These are phyloP conservation scores for Ivindomyrus marchei DNA, from an alignment of 2,113 vertebrate species.

Conservation along the genomic window DNA sequence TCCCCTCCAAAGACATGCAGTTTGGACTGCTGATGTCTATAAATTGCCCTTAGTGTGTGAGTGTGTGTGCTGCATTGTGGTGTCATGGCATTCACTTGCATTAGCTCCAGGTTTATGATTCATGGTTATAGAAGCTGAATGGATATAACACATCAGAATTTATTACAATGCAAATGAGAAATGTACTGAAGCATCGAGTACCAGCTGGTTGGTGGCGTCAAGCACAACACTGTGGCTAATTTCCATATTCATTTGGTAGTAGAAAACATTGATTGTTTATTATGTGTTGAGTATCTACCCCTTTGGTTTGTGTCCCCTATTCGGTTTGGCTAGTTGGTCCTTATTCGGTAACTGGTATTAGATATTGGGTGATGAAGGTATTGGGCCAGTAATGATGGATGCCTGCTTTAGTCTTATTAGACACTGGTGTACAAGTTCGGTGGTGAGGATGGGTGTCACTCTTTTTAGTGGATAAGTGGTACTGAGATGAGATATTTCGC, in stretches of 20 bases:
- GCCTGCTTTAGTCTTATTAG: background rate
- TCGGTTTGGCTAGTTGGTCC: background rate
- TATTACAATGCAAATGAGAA: background rate
- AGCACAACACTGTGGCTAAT: background rate
- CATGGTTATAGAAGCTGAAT: background rate
- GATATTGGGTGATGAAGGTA: background rate
- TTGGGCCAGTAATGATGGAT: background rate
- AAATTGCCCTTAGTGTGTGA: background rate
- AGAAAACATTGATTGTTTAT: background rate
- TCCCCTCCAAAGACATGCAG: background rate
- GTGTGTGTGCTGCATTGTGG: background rate
- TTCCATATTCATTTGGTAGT: background rate
- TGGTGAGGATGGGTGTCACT: background rate
- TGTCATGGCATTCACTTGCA: background rate
- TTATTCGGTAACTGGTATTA: background rate
- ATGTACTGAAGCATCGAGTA: background rate
- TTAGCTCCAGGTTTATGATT: background rate
- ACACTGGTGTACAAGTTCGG: background rate
- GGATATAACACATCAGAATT: background rate
- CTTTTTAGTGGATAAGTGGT: background rate
- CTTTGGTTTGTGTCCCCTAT: background rate
- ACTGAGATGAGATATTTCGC: background rate
- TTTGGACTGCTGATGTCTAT: background rate
- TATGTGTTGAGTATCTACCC: background rate
- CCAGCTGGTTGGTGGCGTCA: background rate